phyloP scores from a whole-genome alignment of 1,140 invertebrate species.

The Drosophila athabasca region DNA sequence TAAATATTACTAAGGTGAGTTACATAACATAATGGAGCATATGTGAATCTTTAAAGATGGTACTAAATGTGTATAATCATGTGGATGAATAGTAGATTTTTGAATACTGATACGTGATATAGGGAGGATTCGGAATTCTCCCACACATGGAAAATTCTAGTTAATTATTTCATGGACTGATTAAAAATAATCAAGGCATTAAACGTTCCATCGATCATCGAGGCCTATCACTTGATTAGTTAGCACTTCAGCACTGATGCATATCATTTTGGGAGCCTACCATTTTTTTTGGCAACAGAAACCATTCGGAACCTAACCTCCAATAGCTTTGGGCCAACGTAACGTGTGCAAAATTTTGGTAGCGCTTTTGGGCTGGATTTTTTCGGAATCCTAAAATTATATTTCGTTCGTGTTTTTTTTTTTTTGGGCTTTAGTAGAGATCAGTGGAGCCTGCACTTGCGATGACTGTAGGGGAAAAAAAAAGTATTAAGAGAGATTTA shows the following conservation, averaged over 20 bases:
- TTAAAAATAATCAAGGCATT: conserved; percentile 14
- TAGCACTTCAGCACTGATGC: background rate
- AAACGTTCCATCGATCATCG: background rate
- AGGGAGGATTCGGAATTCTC: background rate
- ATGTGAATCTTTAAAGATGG: background rate
- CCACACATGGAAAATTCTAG: background rate
- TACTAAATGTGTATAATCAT: background rate
- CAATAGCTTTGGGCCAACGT: conserved; percentile 9
- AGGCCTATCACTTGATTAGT: conserved; percentile 24
- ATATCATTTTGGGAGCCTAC: conserved; percentile 17
- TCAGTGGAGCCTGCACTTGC: conserved; percentile 36
- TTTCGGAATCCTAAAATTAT: background rate
- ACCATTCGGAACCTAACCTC: conserved; percentile 17
- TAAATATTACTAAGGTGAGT: conserved; percentile 41
- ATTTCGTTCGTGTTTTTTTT: background rate
- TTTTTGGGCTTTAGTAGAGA: conserved; percentile 2
- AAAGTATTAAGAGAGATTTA: conserved; percentile 44
- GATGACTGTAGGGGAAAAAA: conserved; percentile 19
- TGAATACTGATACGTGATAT: background rate
- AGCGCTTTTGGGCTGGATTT: background rate
- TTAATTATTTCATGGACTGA: conserved; percentile 10
- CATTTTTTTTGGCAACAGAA: background rate
- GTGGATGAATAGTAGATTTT: background rate
- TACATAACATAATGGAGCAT: conserved; percentile 31
- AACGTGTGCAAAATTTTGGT: conserved; percentile 9